phyloP scores from a whole-genome alignment of 2,888 invertebrate species.

The Lumbricus terrestris region DNA sequence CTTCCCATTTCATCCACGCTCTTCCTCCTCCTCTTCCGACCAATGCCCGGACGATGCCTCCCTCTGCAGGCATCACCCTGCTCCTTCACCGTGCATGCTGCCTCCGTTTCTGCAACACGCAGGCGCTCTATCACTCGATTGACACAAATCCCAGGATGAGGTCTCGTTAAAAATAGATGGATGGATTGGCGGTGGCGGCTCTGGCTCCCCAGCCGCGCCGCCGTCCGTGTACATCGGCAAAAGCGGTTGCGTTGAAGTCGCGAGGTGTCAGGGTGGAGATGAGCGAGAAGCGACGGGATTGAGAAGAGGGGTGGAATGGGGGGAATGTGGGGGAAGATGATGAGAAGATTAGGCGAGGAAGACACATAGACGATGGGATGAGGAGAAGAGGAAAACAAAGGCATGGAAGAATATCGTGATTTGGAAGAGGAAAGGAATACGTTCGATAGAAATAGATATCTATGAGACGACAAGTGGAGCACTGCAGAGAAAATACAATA shows the following conservation, averaged over 20 bases:
- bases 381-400: too few species aligned
- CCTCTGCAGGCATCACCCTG: too few species aligned
- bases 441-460: neutral
- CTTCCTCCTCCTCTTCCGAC: neutral
- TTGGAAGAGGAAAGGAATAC: neutral
- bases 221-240: neutral
- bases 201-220: neutral
- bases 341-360: neutral
- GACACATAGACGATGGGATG: too few species aligned
- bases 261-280: neutral
- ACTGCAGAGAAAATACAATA: too few species aligned
- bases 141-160: neutral
- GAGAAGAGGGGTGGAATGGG: neutral
- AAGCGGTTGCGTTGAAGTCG: neutral
- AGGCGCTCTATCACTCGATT: neutral
- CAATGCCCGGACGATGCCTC: neutral
- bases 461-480: neutral
- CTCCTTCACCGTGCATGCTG: too few species aligned
- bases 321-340: neutral
- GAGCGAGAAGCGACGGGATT: neutral
- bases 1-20: too few species aligned
- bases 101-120: neutral
- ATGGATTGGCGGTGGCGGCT: neutral
- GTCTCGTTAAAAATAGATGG: neutral
- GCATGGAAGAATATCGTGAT: neutral